Percentiles rank a stretch among this genome's conserved stretches.
Evolutionary conservation across 2,888 invertebrate genomes (phyloP).

Genomic region (Suillia variegata): DNA sequence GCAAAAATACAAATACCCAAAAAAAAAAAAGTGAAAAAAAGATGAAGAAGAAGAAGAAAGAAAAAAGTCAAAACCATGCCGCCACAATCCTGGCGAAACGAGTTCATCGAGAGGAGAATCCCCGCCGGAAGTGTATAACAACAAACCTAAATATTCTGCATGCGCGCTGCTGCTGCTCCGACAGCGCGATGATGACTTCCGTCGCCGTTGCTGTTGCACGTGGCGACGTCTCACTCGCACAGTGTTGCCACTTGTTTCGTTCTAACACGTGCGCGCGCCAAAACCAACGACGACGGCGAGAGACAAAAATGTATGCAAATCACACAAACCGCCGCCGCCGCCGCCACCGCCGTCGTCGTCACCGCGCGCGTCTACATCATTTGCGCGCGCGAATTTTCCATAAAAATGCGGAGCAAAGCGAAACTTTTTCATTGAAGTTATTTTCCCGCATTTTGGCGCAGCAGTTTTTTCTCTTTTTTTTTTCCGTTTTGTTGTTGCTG

Average conservation of each 20-base stretch:
- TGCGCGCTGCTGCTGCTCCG: not conserved
- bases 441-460: too few relatives aligned
- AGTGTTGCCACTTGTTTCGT: not conserved
- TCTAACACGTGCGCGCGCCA: not conserved
- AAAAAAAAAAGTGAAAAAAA: not conserved
- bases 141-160: conserved; percentile 10
- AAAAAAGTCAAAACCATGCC: not conserved
- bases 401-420: conserved; percentile 10
- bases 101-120: conserved; percentile 5
- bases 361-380: not conserved
- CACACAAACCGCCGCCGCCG: conserved; percentile 17
- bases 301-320: conserved; percentile 53
- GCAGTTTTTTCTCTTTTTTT: not conserved
- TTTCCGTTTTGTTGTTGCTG: not conserved
- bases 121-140: conserved; percentile 26
- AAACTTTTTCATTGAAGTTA: not conserved
- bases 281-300: conserved; percentile 21
- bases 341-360: not conserved
- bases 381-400: not conserved
- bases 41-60: not conserved
- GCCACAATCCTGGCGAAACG: not conserved
- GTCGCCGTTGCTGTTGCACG: conserved; percentile 1
- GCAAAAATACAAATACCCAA: not conserved
- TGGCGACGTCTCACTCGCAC: not conserved
- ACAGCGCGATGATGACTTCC: conserved; percentile 5